Percentiles rank a stretch among this genome's conserved stretches.
Evolutionary conservation across 2,888 invertebrate genomes (phyloP).

Genomic region (Zhengitettix transpicula): DNA sequence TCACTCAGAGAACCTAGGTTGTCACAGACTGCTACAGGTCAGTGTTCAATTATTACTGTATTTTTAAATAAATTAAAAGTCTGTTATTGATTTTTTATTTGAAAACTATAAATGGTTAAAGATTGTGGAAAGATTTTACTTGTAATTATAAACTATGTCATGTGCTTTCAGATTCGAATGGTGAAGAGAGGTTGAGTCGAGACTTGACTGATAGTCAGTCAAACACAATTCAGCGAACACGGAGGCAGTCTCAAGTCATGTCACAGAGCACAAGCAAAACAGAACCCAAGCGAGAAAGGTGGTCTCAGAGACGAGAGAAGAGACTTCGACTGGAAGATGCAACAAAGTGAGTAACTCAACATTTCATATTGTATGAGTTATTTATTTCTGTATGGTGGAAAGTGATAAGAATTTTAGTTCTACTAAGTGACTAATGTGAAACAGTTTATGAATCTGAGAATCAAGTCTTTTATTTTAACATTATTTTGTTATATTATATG

Average conservation of each 20-base stretch:
- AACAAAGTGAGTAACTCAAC: background rate
- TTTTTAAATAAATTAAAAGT: background rate
- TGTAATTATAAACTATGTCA: background rate
- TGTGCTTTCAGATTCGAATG: background rate
- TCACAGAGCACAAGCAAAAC: background rate
- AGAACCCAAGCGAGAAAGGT: constrained; percentile 5
- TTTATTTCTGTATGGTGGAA: too few species aligned
- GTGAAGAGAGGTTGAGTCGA: background rate
- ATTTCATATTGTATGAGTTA: too few species aligned
- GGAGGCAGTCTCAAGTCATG: background rate
- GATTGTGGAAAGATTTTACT: background rate
- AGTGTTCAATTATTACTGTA: background rate
- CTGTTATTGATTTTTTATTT: background rate
- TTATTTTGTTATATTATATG: too few species aligned
- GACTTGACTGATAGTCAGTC: background rate
- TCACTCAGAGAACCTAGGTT: background rate
- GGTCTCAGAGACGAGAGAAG: constrained; percentile 12
- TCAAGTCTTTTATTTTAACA: too few species aligned
- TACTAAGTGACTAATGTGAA: too few species aligned
- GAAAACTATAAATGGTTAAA: background rate
- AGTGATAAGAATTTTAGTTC: too few species aligned
- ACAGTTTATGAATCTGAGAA: too few species aligned
- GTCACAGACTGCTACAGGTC: background rate
- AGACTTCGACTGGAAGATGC: constrained; percentile 5
- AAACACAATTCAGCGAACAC: background rate